Evolutionary conservation across 2,797 vertebrate species (phyloP).

Genomic region (Salarias fasciatus): DNA sequence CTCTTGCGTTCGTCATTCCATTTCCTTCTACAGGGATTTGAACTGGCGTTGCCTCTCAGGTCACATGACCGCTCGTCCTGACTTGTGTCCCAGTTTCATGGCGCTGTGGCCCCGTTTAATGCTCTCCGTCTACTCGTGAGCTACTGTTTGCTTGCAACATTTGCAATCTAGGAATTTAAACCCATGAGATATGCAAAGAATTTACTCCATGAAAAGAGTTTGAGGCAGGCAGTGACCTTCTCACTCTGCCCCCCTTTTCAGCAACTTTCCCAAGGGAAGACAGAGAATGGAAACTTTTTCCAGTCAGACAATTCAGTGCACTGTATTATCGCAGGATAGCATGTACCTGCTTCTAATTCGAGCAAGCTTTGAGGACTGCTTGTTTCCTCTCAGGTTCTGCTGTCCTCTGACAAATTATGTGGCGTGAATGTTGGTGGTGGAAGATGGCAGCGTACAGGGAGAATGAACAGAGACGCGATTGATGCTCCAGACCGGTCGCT

Average conservation of each 20-base stretch:
- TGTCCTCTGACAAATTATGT: constrained; percentile 56
- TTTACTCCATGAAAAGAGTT: constrained; percentile 43
- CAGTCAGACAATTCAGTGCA: background rate
- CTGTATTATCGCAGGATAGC: background rate
- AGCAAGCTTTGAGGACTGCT: constrained; percentile 26
- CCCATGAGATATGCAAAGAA: constrained; percentile 45
- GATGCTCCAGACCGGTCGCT: constrained; percentile 46
- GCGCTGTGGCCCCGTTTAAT: constrained; percentile 6
- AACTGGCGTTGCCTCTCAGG: constrained; percentile 16
- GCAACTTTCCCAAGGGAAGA: constrained; percentile 24
- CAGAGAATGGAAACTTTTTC: constrained; percentile 17
- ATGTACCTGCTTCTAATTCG: constrained; percentile 34
- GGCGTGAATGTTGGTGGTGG: constrained; percentile 57
- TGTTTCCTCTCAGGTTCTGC: constrained; percentile 34
- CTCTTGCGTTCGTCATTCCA: background rate
- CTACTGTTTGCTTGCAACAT: constrained; percentile 20
- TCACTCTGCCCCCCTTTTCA: constrained; percentile 20
- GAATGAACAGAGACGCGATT: constrained; percentile 61
- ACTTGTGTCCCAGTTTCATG: constrained; percentile 24
- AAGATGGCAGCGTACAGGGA: constrained; percentile 55
- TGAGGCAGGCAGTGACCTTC: constrained; percentile 33
- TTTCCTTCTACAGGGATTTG: constrained; percentile 4
- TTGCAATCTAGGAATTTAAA: constrained; percentile 31
- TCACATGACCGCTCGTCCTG: constrained; percentile 15
- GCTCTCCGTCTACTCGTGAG: constrained; percentile 4